phyloP scores from a whole-genome alignment of 1,140 invertebrate species.

The Triops longicaudatus region DNA sequence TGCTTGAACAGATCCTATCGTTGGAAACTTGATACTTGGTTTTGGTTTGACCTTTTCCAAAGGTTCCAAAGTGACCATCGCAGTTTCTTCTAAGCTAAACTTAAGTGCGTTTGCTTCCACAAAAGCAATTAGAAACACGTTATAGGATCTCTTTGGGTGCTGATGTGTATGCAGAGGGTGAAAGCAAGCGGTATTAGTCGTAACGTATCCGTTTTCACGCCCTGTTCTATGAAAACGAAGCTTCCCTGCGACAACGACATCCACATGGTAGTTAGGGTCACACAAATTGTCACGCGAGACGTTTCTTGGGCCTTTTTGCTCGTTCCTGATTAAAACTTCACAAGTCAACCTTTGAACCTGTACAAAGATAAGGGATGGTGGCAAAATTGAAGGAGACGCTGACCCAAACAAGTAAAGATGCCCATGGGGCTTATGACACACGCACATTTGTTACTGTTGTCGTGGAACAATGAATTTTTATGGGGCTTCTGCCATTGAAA shows the following conservation, averaged over 20 bases:
- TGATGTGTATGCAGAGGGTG: neutral
- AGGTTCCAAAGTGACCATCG: neutral
- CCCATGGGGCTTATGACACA: neutral
- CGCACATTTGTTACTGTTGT: neutral
- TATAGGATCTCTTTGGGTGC: neutral
- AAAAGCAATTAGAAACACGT: conserved; percentile 8
- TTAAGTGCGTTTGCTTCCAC: neutral
- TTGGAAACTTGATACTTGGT: neutral
- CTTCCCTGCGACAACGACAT: neutral
- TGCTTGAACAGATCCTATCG: neutral
- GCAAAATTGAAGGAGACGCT: neutral
- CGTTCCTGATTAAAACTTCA: neutral
- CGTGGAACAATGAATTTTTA: neutral
- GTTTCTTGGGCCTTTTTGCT: neutral
- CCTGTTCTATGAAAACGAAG: neutral
- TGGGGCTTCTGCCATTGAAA: neutral
- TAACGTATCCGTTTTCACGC: conserved; percentile 7
- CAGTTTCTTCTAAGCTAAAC: neutral
- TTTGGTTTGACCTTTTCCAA: neutral
- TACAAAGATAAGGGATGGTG: neutral
- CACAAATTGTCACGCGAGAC: conserved; percentile 4
- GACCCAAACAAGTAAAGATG: neutral
- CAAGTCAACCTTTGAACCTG: neutral
- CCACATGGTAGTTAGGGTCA: neutral
- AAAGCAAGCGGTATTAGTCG: neutral